Base-by-base conservation (phyloP, 2,888 invertebrate genomes). In the Odontocerum albicorne region DNA sequence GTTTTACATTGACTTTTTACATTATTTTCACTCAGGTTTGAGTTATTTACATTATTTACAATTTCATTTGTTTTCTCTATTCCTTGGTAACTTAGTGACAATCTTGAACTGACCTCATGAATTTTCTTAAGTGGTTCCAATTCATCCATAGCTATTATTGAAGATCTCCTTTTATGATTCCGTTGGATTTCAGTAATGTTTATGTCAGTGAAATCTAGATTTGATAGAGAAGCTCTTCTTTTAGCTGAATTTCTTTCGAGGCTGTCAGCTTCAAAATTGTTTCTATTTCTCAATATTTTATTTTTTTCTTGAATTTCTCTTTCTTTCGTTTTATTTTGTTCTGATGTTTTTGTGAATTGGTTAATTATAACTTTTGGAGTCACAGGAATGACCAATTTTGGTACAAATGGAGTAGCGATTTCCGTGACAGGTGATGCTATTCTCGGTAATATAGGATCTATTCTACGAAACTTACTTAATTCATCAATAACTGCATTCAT, bases 401-500 rank as follows among this genome's bases (percentile, higher is more conserved):
- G 77, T 43, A 70, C 66, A 22, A 70, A 69, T 2, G 69, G 70
- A 31, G 66, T 62, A 51, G 68, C 67, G 3, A 67, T 67, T 66
- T 71, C 71, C 15, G 69, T 64, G 61, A 69, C 67, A 2, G 69
- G 63, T 58, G 72, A 70, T 65, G 72, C 68, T 49, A 68, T 42
- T 52, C 59, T 57, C 12, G 61, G 61, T 60, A 68, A 67, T 36
- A 66, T 67, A 7, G 73, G 67, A 55, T 76, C 75, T n/a, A 66
- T 65, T 59, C 72, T 69, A 50, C 68, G 67, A 62, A 77, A 77
- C 63, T 72, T 69, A 60, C 72, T 73, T 2, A 83, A 67, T 66
- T 82, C 82, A 39, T 76, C 74, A 55, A 83, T 83, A 17, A 84
- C 83, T 7, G 82, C 82, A 63, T 81, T 77, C 83, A 83, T 83